Evolutionary conservation across 2,888 invertebrate genomes (phyloP).

Genomic region (Synanthedon tipuliformis): DNA sequence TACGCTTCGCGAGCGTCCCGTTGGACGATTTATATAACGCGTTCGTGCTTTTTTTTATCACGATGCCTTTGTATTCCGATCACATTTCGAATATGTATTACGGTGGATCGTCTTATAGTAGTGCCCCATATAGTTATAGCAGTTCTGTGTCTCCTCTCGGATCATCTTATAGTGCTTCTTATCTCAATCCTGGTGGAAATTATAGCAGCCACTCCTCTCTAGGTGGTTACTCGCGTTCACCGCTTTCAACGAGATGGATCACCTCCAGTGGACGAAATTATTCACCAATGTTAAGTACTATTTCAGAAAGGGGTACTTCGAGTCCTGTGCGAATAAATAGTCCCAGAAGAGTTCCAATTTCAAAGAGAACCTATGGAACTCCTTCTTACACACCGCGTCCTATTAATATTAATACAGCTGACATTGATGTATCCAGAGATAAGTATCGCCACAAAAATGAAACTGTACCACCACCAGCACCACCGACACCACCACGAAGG

Average conservation of each 20-base stretch:
- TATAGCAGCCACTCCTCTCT: constrained; percentile 64
- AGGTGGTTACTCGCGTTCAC: constrained; percentile 67
- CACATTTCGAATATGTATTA: constrained; percentile 73
- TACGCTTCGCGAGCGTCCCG: constrained; percentile 13
- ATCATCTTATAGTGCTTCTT: constrained; percentile 59
- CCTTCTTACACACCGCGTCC: constrained; percentile 69
- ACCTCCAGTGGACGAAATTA: constrained; percentile 64
- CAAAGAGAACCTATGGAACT: constrained; percentile 60
- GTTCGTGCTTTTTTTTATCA: constrained; percentile 7
- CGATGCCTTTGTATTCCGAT: constrained; percentile 78
- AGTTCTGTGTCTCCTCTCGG: constrained; percentile 49
- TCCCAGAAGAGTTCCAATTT: constrained; percentile 55
- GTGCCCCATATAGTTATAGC: constrained; percentile 55
- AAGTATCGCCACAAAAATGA: constrained; percentile 59
- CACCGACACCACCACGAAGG: constrained; percentile 19
- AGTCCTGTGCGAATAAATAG: constrained; percentile 53
- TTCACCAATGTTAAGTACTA: constrained; percentile 80
- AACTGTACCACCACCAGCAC: constrained; percentile 14
- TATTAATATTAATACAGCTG: constrained; percentile 83
- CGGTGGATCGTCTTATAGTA: constrained; percentile 60
- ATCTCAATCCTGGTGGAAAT: constrained; percentile 58
- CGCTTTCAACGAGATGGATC: constrained; percentile 47
- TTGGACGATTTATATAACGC: neutral
- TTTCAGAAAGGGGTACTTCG: constrained; percentile 60
- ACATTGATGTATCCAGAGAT: constrained; percentile 84